Percentiles rank a stretch among this genome's conserved stretches.
Evolutionary conservation across 2,797 vertebrate species (phyloP).

Genomic region (Apogon talboti): DNA sequence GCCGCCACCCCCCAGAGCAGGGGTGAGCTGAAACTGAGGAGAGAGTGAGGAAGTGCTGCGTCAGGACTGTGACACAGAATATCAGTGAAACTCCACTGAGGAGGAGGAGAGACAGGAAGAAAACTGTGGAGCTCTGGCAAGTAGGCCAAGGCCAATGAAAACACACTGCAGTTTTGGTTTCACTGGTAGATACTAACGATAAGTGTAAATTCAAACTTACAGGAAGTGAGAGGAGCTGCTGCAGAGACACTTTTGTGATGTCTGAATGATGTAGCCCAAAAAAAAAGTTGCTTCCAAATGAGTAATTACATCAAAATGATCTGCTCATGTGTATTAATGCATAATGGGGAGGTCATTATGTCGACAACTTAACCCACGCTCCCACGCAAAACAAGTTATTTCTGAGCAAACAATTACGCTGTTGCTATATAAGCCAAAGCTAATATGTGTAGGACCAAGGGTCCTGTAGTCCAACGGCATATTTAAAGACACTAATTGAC

Average conservation of each 20-base stretch:
- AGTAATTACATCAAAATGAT: no score
- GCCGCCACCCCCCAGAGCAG: slow-evolving; percentile 55
- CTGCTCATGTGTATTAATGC: slow-evolving; percentile 16
- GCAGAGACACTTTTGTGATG: neutral
- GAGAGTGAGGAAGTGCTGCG: slow-evolving; percentile 76
- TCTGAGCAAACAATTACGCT: slow-evolving; percentile 10
- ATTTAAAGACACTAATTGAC: no score
- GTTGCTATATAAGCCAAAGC: neutral
- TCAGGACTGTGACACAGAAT: slow-evolving; percentile 78
- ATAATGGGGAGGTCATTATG: slow-evolving; percentile 39
- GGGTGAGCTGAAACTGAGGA: slow-evolving; percentile 66
- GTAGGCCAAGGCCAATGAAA: slow-evolving; percentile 56
- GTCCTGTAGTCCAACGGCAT: no score
- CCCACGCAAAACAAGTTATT: slow-evolving; percentile 35
- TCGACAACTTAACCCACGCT: slow-evolving; percentile 45
- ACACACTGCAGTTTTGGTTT: slow-evolving; percentile 18
- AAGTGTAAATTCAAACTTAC: neutral
- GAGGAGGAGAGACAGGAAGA: slow-evolving; percentile 40
- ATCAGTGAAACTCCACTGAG: slow-evolving; percentile 71
- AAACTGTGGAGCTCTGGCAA: slow-evolving; percentile 41
- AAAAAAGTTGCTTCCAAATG: no score
- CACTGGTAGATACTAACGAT: slow-evolving; percentile 21
- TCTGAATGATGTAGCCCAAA: neutral
- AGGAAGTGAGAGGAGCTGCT: neutral
- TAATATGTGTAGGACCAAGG: no score